phyloP scores from a whole-genome alignment of 2,113 vertebrate genomes.

The Oncorhynchus tshawytscha region DNA sequence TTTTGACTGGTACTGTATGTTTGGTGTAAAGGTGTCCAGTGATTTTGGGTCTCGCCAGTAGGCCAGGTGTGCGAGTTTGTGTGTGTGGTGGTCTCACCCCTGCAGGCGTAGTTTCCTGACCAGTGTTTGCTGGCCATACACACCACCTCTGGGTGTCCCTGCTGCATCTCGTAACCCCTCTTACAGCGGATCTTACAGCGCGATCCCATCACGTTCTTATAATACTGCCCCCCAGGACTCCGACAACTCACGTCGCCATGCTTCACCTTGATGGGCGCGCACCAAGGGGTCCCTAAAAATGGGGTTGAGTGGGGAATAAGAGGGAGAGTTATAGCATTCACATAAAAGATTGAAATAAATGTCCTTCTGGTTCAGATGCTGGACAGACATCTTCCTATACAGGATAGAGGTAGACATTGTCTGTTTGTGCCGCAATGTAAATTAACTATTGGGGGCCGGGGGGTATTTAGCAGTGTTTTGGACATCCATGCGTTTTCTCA shows the following conservation, averaged over 20 bases:
- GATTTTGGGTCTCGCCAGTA: too few species aligned
- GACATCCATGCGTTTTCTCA: too few species aligned
- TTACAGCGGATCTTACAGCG: slow-evolving; percentile 92
- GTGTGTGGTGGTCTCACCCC: slow-evolving; percentile 76
- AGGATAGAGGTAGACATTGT: too few species aligned
- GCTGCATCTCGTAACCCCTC: slow-evolving; percentile 86
- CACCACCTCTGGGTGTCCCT: slow-evolving; percentile 83
- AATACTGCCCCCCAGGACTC: slow-evolving; percentile 83
- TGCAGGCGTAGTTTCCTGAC: slow-evolving; percentile 91
- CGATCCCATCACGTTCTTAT: slow-evolving; percentile 87
- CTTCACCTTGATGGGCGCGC: slow-evolving; percentile 93
- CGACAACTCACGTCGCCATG: slow-evolving; percentile 89
- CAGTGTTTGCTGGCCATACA: slow-evolving; percentile 92
- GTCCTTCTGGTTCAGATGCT: too few species aligned
- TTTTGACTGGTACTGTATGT: background rate
- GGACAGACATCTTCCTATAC: too few species aligned
- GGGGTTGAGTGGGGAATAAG: background rate
- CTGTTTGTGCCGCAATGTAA: too few species aligned
- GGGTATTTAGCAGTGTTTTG: too few species aligned
- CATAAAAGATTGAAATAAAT: background rate
- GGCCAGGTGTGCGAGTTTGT: background rate
- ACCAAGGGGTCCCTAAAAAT: slow-evolving; percentile 86
- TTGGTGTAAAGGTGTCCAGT: background rate
- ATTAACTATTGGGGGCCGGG: too few species aligned
- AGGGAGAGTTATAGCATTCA: background rate